Evolutionary conservation across 2,113 vertebrate genomes (phyloP), one percentile per base, ranked within the genome.

Genomic region (Tinamus guttatus): DNA sequence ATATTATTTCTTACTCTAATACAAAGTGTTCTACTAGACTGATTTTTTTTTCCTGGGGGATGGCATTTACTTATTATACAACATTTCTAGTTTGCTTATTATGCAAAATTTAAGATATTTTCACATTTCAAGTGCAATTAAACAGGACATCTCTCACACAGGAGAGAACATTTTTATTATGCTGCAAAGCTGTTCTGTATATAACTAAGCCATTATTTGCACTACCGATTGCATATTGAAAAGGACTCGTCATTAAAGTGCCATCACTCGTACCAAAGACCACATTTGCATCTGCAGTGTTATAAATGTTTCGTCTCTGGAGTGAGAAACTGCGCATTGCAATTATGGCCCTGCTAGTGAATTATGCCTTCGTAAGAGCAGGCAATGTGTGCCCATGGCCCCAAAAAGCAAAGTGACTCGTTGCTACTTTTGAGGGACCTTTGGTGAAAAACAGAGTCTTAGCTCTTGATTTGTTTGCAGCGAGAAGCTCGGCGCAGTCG

Each of bases 371-470:
- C 56, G 11, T 62, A 58, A 81, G 52, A 49, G 74, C 43, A 81
- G n/a, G 45, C 0, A 1, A 32, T 45, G 32, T 0, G 0, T n/a
- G 45, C 51, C n/a, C 5, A 0, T 41, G 34, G 22, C 38, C 67
- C 41, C 58, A 19, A n/a, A 1, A 17, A 7, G 7, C 56, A 41
- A 60, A 36, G 45, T 51, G 34, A 34, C 28, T 47, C 69, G 56
- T 22, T 49, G 43, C 81, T 59, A 5, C 12, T 62, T 91, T 81
- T 62, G 28, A 45, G 25, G 36, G 40, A 34, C n/a, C 77, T 84
- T 65, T 47, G 16, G 27, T 43, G 40, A 58, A 83, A 58, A 83
- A 32, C 5, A 16, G 21, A 3, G 6, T 34, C 58, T 73, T 63
- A 13, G 34, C 38, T 58, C 17, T 58, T 4, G 21, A 5, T 30